Base-by-base conservation (phyloP, 2,797 vertebrate genomes). In the Diceros bicornis region DNA sequence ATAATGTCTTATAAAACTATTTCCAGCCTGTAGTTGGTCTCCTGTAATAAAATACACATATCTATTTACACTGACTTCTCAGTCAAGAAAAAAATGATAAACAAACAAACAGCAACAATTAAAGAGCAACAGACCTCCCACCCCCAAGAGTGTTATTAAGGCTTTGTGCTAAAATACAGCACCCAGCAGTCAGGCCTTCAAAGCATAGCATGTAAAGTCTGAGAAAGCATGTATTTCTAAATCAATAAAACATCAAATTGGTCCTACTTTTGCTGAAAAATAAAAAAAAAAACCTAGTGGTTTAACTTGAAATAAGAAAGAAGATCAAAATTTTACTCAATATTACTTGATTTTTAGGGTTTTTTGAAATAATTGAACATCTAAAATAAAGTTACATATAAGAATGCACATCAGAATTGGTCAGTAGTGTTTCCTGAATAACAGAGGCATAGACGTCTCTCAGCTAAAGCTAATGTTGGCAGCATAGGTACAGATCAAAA, bases 191-290 rank as follows among this genome's bases (percentile, higher is more conserved):
- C 27, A 78, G 20, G 41, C 16, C 20, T 21, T 84, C 88, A 96
- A 94, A 95, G 78, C 59, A 71, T 68, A 95, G 29, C 93, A 95
- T 93, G 74, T 93, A 52, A 93, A 69, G 21, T 74, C 37, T 89
- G 75, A 68, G 87, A 93, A 62, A 72, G 84, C 29, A 86, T 10
- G 5, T 95, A 94, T 97, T 89, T 97, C 44, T 29, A 95, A 98
- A 97, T 96, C 81, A 97, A 89, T 86, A 97, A 97, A 96, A 57
- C 29, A 92, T 93, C 72, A 98, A 96, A 94, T 92, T 90, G 71
- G 14, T 23, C 85, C 21, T 89, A 64, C 8, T 41, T 27, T 32
- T 41, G 14, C 62, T 21, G 27, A 90, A 75, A 29, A 34, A 81
- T 0, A 25, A 47, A 34, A 62, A 97, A 92, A 34, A 81, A 0